Conservation (phyloP, 2,797 vertebrate species). For the Gallinago nigripennis region DNA sequence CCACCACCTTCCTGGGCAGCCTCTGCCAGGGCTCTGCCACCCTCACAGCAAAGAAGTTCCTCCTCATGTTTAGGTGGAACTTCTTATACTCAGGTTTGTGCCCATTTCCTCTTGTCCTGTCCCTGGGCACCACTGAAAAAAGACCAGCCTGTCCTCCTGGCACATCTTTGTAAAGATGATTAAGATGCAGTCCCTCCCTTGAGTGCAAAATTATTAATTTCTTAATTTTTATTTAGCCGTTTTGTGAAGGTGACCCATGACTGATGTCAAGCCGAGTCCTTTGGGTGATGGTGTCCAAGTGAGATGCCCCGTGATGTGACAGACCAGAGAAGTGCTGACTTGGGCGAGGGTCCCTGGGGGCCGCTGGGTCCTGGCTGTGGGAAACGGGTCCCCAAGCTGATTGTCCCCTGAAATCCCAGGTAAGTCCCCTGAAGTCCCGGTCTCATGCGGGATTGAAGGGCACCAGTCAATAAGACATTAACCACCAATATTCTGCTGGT, state of each 20-base stretch:
- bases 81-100: no score
- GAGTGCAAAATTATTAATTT: neutral
- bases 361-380: neutral
- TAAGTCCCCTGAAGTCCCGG: no score
- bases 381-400: accelerated
- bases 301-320: accelerated
- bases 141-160: no score
- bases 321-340: accelerated
- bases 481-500: no score
- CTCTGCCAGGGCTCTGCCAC: no score
- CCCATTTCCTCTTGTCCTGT: no score
- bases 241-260: neutral
- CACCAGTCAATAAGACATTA: accelerated
- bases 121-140: no score
- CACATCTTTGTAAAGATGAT: no score
- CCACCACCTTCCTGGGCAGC: no score
- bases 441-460: accelerated
- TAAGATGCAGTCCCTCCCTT: no score
- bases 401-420: neutral
- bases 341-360: accelerated
- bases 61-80: no score
- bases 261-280: neutral
- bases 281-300: accelerated
- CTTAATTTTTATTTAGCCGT: accelerated
- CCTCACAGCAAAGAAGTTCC: no score